phyloP scores from a whole-genome alignment of 1,140 invertebrate species.

The Atta cephalotes region DNA sequence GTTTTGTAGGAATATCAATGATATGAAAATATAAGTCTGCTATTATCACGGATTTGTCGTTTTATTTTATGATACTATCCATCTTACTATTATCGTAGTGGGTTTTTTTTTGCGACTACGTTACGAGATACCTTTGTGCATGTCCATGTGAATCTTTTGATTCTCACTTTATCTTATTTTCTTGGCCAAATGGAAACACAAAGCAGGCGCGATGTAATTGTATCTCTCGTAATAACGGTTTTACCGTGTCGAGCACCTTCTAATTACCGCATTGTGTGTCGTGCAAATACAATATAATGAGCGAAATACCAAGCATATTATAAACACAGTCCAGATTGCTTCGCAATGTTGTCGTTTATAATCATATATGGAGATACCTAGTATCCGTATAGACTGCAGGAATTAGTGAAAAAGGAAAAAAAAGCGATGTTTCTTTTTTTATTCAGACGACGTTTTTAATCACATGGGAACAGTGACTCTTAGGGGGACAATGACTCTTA shows the following conservation, averaged over 20 bases:
- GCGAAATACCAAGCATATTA: conserved; percentile 33
- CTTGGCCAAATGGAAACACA: conserved; percentile 62
- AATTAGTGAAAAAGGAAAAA: conserved; percentile 10
- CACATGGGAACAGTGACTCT: not conserved
- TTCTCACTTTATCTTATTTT: conserved; percentile 73
- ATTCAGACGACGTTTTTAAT: conserved; percentile 30
- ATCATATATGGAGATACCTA: conserved; percentile 13
- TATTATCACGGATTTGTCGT: not conserved
- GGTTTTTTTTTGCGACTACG: conserved; percentile 33
- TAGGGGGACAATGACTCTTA: not conserved
- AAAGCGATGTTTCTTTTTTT: conserved; percentile 20
- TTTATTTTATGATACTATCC: conserved; percentile 12
- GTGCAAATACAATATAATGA: conserved; percentile 66
- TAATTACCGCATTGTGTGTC: conserved; percentile 71
- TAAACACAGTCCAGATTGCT: conserved; percentile 64
- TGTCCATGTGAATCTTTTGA: conserved; percentile 27
- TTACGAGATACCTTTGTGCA: conserved; percentile 59
- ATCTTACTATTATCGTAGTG: conserved; percentile 57
- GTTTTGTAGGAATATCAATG: not conserved
- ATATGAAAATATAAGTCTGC: not conserved
- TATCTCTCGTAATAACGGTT: conserved; percentile 69
- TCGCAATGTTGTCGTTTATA: conserved; percentile 3
- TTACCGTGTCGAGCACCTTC: conserved; percentile 63
- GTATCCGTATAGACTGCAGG: not conserved
- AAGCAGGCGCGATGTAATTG: conserved; percentile 65